phyloP scores from a whole-genome alignment of 2,888 invertebrate species.

The Polyploca ridens region DNA sequence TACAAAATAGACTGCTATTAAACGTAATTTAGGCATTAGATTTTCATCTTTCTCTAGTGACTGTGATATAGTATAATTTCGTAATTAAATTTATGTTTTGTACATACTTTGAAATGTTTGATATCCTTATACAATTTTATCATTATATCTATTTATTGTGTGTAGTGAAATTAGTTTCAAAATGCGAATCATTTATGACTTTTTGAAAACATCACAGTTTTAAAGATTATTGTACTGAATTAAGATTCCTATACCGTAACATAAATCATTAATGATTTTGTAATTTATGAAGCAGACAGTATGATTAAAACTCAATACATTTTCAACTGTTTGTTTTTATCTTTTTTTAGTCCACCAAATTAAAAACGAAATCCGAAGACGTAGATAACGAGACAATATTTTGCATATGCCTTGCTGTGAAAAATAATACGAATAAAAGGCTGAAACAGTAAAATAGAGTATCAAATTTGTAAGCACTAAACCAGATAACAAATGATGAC shows the following conservation, averaged over 20 bases:
- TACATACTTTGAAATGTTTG: slow-evolving; percentile 78
- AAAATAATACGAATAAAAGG: too few relatives aligned
- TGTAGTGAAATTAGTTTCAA: slow-evolving; percentile 49
- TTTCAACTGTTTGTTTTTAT: slow-evolving; percentile 48
- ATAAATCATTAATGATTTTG: slow-evolving; percentile 53
- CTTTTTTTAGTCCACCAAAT: background rate
- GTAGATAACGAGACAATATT: too few relatives aligned
- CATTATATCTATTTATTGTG: slow-evolving; percentile 67
- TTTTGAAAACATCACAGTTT: slow-evolving; percentile 45
- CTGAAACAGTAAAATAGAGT: too few relatives aligned
- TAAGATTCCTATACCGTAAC: slow-evolving; percentile 50
- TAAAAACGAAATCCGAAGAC: too few relatives aligned
- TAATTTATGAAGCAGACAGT: slow-evolving; percentile 58
- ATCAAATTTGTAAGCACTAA: background rate
- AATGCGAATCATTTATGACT: slow-evolving; percentile 41
- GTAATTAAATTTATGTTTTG: slow-evolving; percentile 69
- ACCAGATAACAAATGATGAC: background rate
- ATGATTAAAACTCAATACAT: slow-evolving; percentile 64
- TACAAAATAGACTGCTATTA: slow-evolving; percentile 73
- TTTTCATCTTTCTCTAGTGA: slow-evolving; percentile 79
- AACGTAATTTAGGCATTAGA: slow-evolving; percentile 63
- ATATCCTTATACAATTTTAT: slow-evolving; percentile 83
- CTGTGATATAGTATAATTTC: slow-evolving; percentile 84
- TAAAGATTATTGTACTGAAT: slow-evolving; percentile 59
- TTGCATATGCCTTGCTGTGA: too few relatives aligned